A percentile compares a stretch with the other conserved stretches of the same genome.
Evolutionary conservation across 53 echinoderm and acorn worm genomes (phyloP).

Genomic region (Paracentrotus lividus): DNA sequence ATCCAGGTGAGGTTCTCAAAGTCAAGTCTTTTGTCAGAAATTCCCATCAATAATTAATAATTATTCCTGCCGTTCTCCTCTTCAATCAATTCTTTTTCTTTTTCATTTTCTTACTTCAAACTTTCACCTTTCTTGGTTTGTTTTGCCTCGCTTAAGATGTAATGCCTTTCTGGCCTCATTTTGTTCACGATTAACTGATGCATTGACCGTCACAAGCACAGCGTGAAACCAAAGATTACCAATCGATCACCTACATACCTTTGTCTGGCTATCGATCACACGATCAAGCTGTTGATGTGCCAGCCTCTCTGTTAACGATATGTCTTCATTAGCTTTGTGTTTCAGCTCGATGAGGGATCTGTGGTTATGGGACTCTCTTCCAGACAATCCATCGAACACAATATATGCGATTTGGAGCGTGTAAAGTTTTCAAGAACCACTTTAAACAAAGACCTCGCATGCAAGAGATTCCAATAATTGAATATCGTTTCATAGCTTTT

Average conservation of each 20-base stretch:
- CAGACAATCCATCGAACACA: not conserved
- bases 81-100: not conserved
- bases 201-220: not conserved
- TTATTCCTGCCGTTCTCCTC: not conserved
- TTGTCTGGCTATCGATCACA: slow-evolving; percentile 29
- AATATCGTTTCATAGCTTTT: not conserved
- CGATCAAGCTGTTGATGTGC: not conserved
- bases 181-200: too few species aligned
- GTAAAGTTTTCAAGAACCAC: slow-evolving; percentile 18
- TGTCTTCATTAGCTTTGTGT: not conserved
- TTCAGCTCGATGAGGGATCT: not conserved
- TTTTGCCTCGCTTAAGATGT: too few species aligned
- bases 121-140: not conserved
- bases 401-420: not conserved
- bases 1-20: too few species aligned
- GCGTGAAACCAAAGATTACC: not conserved
- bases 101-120: not conserved
- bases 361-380: not conserved
- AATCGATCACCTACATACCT: not conserved
- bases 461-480: not conserved
- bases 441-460: not conserved
- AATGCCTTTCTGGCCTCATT: too few species aligned
- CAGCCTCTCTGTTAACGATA: not conserved
- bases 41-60: too few species aligned
- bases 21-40: too few species aligned